phyloP scores from a whole-genome alignment of 2,113 vertebrate genomes.

The Oncorhynchus masou region DNA sequence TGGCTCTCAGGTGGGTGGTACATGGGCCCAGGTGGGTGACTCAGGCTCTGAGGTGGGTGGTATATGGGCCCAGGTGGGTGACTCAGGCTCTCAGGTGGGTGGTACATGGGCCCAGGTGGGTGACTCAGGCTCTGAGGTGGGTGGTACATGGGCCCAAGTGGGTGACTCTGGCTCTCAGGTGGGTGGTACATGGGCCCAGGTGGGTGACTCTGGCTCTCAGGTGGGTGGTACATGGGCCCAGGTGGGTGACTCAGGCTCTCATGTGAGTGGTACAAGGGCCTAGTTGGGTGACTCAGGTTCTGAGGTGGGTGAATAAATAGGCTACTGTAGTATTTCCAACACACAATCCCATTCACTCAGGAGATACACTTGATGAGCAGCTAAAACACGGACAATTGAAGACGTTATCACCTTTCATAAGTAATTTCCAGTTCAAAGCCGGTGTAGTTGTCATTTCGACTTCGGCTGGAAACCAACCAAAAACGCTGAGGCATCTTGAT shows the following conservation, averaged over 20 bases:
- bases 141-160: neutral
- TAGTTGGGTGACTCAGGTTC: no score
- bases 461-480: constrained; percentile 60
- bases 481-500: constrained; percentile 51
- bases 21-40: constrained; percentile 51
- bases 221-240: constrained; percentile 67
- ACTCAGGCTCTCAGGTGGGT: constrained; percentile 28
- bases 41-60: constrained; percentile 77
- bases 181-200: no score
- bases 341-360: constrained; percentile 66
- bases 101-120: no score
- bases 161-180: constrained; percentile 60
- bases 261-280: no score
- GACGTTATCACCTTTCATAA: constrained; percentile 66
- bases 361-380: constrained; percentile 71
- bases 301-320: constrained; percentile 26
- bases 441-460: constrained; percentile 46
- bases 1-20: no score
- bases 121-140: no score
- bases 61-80: constrained; percentile 72
- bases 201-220: constrained; percentile 74
- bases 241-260: no score
- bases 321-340: constrained; percentile 69
- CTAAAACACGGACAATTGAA: constrained; percentile 69
- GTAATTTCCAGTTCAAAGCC: constrained; percentile 73